Conservation (phyloP, 2,888 invertebrate genomes). For the Tetheella fluctuosa region DNA sequence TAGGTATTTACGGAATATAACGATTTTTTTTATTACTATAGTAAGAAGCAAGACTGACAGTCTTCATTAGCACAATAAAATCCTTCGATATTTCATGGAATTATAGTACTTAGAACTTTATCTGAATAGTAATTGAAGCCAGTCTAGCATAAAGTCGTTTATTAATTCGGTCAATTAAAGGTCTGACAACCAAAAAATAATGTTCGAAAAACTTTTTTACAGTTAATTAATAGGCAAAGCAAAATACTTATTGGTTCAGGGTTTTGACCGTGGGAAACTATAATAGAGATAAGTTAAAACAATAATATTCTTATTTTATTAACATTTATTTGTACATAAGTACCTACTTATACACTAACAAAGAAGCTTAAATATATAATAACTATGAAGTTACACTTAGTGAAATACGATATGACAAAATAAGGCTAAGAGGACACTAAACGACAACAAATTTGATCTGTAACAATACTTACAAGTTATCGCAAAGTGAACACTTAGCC, state of each 20-base stretch:
- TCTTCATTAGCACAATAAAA: too few species aligned
- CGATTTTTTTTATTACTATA: background rate
- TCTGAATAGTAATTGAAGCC: too few species aligned
- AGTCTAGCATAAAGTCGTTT: too few species aligned
- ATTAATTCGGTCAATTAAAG: too few species aligned
- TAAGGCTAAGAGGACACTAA: conserved; percentile 28
- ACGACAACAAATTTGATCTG: conserved; percentile 17
- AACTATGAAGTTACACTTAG: conserved; percentile 47
- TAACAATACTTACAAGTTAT: background rate
- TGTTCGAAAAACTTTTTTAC: too few species aligned
- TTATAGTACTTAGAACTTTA: too few species aligned
- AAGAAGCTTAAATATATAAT: conserved; percentile 64
- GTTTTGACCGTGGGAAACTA: background rate
- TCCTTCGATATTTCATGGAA: too few species aligned
- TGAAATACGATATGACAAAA: conserved; percentile 33
- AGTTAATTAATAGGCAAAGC: background rate
- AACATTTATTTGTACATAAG: conserved; percentile 75
- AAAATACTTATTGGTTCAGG: background rate
- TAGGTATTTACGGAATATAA: background rate
- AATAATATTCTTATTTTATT: conserved; percentile 46
- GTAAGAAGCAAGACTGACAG: too few species aligned
- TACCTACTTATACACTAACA: conserved; percentile 62
- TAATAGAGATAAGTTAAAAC: conserved; percentile 37
- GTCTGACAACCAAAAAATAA: too few species aligned
- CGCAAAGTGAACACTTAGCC: conserved; percentile 21